Base-by-base conservation (phyloP, 2,113 vertebrate species). In the Gnathonemus echidnorhynchus region DNA sequence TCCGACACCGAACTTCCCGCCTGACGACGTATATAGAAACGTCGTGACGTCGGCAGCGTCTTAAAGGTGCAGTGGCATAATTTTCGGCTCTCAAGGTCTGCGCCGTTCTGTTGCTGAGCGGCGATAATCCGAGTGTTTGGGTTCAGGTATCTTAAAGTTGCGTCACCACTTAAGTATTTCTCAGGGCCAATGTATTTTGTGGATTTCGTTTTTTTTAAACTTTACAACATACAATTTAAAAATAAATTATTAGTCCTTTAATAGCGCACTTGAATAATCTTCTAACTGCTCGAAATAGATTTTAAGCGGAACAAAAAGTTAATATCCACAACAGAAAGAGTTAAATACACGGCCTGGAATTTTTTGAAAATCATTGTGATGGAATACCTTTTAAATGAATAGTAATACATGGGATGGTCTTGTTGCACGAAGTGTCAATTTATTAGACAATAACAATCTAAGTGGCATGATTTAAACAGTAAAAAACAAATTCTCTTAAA, bases 1-100 rank as follows among this genome's bases (percentile, higher is more conserved):
- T 53, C 45, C 46, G 9, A 62, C 52, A 15, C 77, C 50, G 19
- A 90, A 88, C 52, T 50, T 90, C 90, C 90, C 90, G 90, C 90
- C 49, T 5, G 50, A 58, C 49, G 87, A 2, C 87, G 86, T 53
- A 49, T 13, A 19, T 80, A 11, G 39, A 3, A 74, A 48, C n/a
- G 50, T 58, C 21, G 7, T 35, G 77, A 90, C 90, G 90, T 90
- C 46, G 21, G 0, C 42, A 3, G 83, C 90, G 87, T 56, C 70
- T 70, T 88, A 88, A 88, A 88, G 87, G 31, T n/a, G 58, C 42
- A 66, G 87, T 46, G 4, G 3, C 56, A 24, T 45, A 88, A 27
- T 86, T 49, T 48, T 86, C 39, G 21, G 19, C 62, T 31, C 27
- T 13, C 3, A 13, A 62, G 7, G 7, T 7, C 24, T 62, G 56